phyloP scores from a whole-genome alignment of 2,113 vertebrate species.

The Syngnathus floridae region DNA sequence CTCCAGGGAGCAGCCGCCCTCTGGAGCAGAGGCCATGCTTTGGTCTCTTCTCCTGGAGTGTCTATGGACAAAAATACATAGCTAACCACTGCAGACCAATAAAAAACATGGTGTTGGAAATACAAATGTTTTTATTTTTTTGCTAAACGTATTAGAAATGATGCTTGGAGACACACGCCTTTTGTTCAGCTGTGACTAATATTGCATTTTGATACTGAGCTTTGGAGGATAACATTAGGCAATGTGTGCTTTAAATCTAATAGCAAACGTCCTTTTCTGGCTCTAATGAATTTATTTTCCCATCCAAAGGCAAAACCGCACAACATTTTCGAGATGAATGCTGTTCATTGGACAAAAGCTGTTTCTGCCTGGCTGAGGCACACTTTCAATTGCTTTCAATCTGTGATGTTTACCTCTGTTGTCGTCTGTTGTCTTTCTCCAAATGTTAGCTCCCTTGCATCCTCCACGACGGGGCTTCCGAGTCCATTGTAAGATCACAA shows the following conservation, averaged over 20 bases:
- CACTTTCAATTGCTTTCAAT: not conserved
- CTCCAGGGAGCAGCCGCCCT: conserved; percentile 58
- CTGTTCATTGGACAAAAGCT: not conserved
- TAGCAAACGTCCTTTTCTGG: not conserved
- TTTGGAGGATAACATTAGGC: too few species aligned
- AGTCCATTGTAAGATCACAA: conserved; percentile 56
- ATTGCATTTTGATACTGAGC: not conserved
- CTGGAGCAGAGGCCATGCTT: conserved; percentile 51
- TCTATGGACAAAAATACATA: conserved; percentile 9
- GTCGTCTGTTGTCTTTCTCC: conserved; percentile 20
- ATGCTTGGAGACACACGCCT: not conserved
- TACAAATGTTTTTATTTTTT: not conserved
- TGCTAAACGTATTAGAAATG: not conserved
- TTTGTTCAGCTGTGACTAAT: not conserved
- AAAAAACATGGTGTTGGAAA: not conserved
- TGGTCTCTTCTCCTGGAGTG: conserved; percentile 20
- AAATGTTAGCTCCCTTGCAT: conserved; percentile 44
- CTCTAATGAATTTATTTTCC: not conserved
- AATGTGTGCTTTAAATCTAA: not conserved
- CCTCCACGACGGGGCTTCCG: conserved; percentile 46
- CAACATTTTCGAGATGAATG: not conserved
- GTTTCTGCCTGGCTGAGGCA: not conserved
- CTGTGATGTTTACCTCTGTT: conserved; percentile 42
- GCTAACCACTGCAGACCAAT: not conserved
- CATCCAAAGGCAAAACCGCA: too few species aligned